These are phyloP conservation scores for Chionis minor DNA, from an alignment of 2,113 vertebrate species.

Conservation along the genomic window DNA sequence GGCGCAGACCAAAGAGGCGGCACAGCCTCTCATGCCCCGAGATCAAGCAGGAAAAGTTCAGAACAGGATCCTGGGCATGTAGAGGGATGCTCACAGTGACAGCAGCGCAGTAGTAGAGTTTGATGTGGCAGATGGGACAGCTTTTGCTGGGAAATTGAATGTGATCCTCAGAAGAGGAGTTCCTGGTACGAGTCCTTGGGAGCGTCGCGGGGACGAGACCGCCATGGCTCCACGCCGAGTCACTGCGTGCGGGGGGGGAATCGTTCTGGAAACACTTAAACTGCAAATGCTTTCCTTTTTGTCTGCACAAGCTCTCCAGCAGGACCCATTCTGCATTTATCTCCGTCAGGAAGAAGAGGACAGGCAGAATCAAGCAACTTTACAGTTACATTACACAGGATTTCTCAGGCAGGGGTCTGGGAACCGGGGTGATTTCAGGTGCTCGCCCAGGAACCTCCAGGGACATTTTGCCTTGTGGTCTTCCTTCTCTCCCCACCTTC, in stretches of 20 bases:
- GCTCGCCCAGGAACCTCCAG: background rate
- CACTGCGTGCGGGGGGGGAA: background rate
- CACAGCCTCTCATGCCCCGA: background rate
- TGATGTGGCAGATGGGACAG: background rate
- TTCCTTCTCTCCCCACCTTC: background rate
- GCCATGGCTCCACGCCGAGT: rapidly evolving
- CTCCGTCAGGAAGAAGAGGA: background rate
- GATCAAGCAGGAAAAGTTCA: background rate
- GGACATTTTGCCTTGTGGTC: background rate
- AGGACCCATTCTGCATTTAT: background rate
- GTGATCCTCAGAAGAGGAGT: background rate
- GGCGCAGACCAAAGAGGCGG: background rate
- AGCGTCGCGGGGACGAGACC: background rate
- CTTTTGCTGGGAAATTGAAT: background rate
- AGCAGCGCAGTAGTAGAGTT: background rate
- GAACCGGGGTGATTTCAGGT: background rate
- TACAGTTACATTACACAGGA: background rate
- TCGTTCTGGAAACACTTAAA: background rate
- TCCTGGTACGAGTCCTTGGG: background rate
- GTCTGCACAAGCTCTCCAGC: background rate
- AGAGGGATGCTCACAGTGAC: background rate
- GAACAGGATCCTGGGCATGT: background rate
- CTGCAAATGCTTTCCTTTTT: background rate
- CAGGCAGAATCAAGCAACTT: background rate
- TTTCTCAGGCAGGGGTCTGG: background rate